Evolutionary conservation across 1,140 invertebrate species (phyloP).

Genomic region (Habropoda laboriosa): DNA sequence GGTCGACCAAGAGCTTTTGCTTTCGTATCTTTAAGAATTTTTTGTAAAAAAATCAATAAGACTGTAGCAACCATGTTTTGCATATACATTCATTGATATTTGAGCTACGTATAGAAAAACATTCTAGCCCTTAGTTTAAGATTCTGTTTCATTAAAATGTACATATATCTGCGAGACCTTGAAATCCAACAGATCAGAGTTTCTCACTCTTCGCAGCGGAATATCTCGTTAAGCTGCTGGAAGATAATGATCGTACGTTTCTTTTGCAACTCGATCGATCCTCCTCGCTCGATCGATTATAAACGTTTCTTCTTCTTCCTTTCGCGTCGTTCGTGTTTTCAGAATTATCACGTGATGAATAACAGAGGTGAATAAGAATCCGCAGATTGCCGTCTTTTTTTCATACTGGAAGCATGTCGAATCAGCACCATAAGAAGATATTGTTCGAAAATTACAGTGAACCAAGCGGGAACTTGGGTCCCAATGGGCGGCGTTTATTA

Average conservation of each 20-base stretch:
- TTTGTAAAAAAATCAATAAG: too few relatives aligned
- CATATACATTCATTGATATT: too few relatives aligned
- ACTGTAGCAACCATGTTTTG: too few relatives aligned
- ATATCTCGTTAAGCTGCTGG: too few relatives aligned
- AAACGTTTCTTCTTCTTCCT: constrained; percentile 19
- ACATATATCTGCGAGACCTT: too few relatives aligned
- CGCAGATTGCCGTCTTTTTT: constrained; percentile 10
- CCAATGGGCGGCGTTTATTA: constrained; percentile 2
- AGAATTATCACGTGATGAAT: constrained; percentile 15
- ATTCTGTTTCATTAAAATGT: too few relatives aligned
- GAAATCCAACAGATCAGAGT: too few relatives aligned
- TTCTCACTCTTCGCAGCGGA: too few relatives aligned
- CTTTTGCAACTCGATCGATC: constrained; percentile 5
- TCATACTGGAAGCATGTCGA: constrained; percentile 6
- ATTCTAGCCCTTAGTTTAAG: too few relatives aligned
- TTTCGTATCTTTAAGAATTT: background rate
- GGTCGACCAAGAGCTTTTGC: background rate
- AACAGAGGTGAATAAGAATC: constrained; percentile 14
- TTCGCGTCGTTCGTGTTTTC: background rate
- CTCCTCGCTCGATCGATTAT: constrained; percentile 14
- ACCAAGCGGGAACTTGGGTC: background rate
- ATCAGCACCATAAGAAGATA: constrained; percentile 33
- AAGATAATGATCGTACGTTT: background rate
- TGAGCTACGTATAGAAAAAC: too few relatives aligned
- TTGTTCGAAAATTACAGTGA: constrained; percentile 39